Conservation (phyloP, 1,140 invertebrate species). For the Hyles euphorbiae region DNA sequence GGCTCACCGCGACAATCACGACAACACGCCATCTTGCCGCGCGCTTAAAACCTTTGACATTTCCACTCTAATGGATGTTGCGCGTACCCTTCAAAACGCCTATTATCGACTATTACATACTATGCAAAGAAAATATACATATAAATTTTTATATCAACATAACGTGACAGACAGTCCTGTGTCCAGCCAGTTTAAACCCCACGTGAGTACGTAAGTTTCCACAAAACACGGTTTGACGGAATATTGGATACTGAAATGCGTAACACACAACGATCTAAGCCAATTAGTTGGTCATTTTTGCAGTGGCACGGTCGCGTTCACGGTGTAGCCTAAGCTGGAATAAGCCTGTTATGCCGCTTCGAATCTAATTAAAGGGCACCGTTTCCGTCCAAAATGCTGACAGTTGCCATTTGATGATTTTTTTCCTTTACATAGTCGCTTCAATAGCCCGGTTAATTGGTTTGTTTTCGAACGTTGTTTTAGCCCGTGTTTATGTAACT, state of each 20-base stretch:
- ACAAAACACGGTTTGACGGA: conserved; percentile 53
- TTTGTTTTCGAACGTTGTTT: conserved; percentile 35
- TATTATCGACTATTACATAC: no score
- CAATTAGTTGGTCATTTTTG: conserved; percentile 74
- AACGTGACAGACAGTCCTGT: no score
- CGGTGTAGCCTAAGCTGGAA: conserved; percentile 58
- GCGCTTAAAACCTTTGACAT: conserved; percentile 17
- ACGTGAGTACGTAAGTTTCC: conserved; percentile 22
- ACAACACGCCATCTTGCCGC: conserved; percentile 31
- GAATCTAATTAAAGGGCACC: conserved; percentile 72
- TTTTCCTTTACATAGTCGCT: conserved; percentile 48
- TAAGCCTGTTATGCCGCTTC: conserved; percentile 67
- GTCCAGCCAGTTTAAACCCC: no score
- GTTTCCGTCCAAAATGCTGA: conserved; percentile 64
- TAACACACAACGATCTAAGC: conserved; percentile 65
- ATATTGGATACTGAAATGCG: conserved; percentile 68
- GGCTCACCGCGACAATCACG: conserved; percentile 36
- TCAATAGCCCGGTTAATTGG: conserved; percentile 54
- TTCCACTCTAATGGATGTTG: conserved; percentile 13
- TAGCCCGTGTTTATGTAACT: conserved; percentile 13
- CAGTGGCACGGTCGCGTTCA: conserved; percentile 55
- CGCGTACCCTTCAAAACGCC: background rate
- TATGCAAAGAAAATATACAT: no score
- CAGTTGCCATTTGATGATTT: conserved; percentile 57
- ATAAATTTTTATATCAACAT: no score